Conservation (phyloP, 2,797 vertebrate genomes). For the Oophaga sylvatica region DNA sequence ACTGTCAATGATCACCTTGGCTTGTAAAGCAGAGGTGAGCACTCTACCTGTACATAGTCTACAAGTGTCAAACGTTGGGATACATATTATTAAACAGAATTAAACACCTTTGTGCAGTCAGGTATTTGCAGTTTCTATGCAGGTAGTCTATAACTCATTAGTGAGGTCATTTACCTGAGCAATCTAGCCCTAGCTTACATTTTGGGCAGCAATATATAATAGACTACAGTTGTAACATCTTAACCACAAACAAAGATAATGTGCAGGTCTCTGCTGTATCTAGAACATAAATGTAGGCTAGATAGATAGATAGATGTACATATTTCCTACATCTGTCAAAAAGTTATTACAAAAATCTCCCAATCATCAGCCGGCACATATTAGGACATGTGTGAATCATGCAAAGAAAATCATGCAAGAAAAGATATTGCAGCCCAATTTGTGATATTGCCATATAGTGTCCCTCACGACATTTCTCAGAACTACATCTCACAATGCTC, state of each 20-base stretch:
- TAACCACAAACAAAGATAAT: background rate
- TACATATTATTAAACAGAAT: background rate
- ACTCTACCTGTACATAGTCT: background rate
- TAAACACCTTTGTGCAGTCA: background rate
- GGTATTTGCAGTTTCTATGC: background rate
- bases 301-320: too few relatives aligned
- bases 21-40: background rate
- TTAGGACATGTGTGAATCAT: background rate
- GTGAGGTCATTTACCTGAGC: background rate
- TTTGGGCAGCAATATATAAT: background rate
- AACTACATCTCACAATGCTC: background rate
- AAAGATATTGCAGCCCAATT: background rate
- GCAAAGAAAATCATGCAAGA: background rate
- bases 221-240: background rate
- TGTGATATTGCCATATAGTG: background rate
- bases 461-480: background rate
- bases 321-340: too few relatives aligned
- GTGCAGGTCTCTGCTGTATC: too few relatives aligned
- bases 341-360: too few relatives aligned
- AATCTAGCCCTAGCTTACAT: background rate
- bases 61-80: background rate
- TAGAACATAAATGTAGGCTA: background rate
- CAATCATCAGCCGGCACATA: too few relatives aligned
- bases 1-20: background rate
- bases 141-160: background rate